phyloP scores from a whole-genome alignment of 2,113 vertebrate genomes.

The Paraplagusia blochii region DNA sequence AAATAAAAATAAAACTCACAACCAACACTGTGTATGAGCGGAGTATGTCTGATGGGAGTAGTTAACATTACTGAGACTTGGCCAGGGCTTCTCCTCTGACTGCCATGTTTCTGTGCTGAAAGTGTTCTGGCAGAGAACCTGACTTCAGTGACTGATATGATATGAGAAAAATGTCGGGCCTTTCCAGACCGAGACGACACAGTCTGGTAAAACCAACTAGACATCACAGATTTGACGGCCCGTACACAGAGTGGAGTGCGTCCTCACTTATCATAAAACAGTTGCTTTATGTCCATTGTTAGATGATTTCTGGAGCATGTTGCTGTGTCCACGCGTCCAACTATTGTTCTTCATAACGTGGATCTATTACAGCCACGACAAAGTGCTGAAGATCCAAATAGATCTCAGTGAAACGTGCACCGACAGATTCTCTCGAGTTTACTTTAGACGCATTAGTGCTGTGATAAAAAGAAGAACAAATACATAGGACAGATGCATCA shows the following conservation, averaged over 20 bases:
- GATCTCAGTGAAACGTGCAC: no score
- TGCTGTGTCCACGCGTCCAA: no score
- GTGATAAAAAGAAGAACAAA: no score
- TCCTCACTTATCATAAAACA: not conserved
- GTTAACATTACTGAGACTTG: conserved; percentile 55
- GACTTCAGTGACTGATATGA: conserved; percentile 1
- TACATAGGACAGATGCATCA: no score
- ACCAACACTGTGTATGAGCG: conserved; percentile 17
- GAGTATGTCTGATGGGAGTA: conserved; percentile 40
- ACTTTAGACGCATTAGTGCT: no score
- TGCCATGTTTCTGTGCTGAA: conserved; percentile 12
- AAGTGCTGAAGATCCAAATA: no score
- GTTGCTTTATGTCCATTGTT: no score
- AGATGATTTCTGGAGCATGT: no score
- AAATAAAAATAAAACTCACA: conserved; percentile 24
- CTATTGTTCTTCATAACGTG: no score
- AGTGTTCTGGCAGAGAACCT: not conserved
- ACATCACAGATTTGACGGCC: not conserved
- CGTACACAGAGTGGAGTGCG: not conserved
- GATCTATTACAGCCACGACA: no score
- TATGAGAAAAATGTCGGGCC: not conserved
- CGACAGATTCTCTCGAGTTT: no score
- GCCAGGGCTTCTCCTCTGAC: conserved; percentile 8
- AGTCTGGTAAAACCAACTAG: not conserved
- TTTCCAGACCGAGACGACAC: not conserved